Evolutionary conservation across 1,140 invertebrate genomes (phyloP), one percentile per base, ranked within the genome.

Genomic region (Drosophila nebulosa): DNA sequence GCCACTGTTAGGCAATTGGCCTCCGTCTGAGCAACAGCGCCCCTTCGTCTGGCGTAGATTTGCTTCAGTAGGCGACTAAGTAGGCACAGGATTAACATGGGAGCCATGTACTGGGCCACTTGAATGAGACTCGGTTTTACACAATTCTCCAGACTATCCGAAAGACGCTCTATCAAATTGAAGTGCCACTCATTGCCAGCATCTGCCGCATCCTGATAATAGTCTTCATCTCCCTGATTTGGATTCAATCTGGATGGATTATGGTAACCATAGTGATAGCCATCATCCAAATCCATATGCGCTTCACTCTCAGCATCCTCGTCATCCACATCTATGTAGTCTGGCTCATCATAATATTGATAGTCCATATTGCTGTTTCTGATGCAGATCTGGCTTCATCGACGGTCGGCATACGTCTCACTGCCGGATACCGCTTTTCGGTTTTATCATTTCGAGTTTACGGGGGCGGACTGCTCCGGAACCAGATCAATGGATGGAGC

Each of bases 291-390:
- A 1, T 5, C 5, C 9, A 16, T 4, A 53, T 53, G 24, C n/a
- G n/a, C 22, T 5, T 26, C 52, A 55, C 18, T 27, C 16, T 22
- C 26, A 56, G 7, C 39, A 14, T 55, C 63, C 4, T 21, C 26
- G 21, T 51, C 75, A 39, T 74, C 78, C 5, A 88, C 61, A 12
- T 86, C 83, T 5, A 63, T 30, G 27, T 88, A 88, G 59, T 88
- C 83, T 16, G 53, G 55, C 12, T 77, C 81, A 63, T 88, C 81
- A 58, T 72, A 86, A 61, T 86, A 86, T 10, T 90, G 66, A 64
- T 90, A 90, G 53, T 90, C 83, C 83, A 86, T 86, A 5, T 12
- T 32, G 10, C 10, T 3, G 9, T 9, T 32, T 32, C 30, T 12
- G 2, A 32, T 39, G 14, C 56, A 36, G 9, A 18, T 53, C 53